Conservation (phyloP, 2,797 vertebrate genomes). For the Alosa sapidissima region DNA sequence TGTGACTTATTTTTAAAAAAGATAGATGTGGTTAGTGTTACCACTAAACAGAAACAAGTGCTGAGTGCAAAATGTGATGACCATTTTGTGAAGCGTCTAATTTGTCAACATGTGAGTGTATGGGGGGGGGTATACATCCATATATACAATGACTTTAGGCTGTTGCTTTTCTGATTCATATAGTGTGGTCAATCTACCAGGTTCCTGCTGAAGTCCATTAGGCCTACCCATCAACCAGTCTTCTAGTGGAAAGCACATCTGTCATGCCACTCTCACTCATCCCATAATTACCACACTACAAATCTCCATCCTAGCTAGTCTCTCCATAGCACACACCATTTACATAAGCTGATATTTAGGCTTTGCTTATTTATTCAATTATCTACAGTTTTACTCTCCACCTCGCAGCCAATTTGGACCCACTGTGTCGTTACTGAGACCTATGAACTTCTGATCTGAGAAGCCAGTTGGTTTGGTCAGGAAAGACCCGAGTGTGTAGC, state of each 20-base stretch:
- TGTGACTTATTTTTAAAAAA: background rate
- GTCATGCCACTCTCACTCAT: background rate
- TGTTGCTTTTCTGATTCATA: background rate
- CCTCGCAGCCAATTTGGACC: slow-evolving; percentile 15
- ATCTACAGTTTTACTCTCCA: slow-evolving; percentile 5
- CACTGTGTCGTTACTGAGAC: slow-evolving; percentile 26
- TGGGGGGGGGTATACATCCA: background rate
- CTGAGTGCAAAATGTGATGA: background rate
- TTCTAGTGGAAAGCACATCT: background rate
- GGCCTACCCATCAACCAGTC: background rate
- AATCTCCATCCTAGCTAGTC: background rate
- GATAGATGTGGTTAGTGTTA: background rate
- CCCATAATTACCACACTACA: slow-evolving; percentile 11
- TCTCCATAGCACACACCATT: slow-evolving; percentile 32
- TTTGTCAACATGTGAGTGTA: background rate
- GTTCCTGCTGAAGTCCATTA: background rate
- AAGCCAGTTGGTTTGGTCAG: background rate
- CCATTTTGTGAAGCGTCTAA: background rate
- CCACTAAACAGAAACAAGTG: background rate
- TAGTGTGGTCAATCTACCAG: background rate
- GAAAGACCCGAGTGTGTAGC: background rate
- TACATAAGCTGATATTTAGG: slow-evolving; percentile 31
- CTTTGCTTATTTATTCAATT: slow-evolving; percentile 14
- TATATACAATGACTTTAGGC: background rate
- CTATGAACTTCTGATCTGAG: slow-evolving; percentile 17